phyloP scores from a whole-genome alignment of 1,140 invertebrate genomes.

The Musca vetustissima region DNA sequence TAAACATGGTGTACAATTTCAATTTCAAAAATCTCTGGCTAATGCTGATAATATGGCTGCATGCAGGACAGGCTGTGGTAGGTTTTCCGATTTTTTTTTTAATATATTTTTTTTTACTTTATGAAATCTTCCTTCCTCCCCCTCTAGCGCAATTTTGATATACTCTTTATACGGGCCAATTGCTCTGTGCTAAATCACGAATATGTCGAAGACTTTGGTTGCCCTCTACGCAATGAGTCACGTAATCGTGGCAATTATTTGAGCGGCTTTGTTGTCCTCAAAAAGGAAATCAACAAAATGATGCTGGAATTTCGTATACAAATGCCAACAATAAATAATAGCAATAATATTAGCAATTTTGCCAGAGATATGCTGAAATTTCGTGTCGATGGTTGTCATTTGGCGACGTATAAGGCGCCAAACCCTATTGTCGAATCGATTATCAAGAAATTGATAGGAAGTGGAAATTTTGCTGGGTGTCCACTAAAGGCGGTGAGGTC shows the following conservation, averaged over 20 bases:
- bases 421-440: constrained; percentile 35
- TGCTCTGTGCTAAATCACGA: constrained; percentile 32
- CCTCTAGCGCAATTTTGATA: constrained; percentile 36
- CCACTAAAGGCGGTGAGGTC: constrained; percentile 34
- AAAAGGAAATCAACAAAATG: constrained; percentile 24
- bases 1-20: too few relatives aligned
- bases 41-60: too few relatives aligned
- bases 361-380: constrained; percentile 28
- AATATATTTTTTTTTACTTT: too few relatives aligned
- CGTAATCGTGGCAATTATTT: constrained; percentile 35
- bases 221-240: constrained; percentile 31
- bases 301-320: constrained; percentile 31
- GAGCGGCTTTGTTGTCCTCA: constrained; percentile 28
- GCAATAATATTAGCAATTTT: not conserved
- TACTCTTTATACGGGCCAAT: constrained; percentile 35
- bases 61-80: too few relatives aligned
- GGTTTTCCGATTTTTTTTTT: too few relatives aligned
- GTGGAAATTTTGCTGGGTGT: constrained; percentile 36
- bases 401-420: constrained; percentile 27
- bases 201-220: constrained; percentile 26
- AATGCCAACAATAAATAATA: constrained; percentile 9
- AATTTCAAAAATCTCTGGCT: too few relatives aligned
- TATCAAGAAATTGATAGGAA: constrained; percentile 31
- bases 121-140: too few relatives aligned
- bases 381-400: constrained; percentile 33